Base-by-base conservation (phyloP, 2,888 invertebrate genomes). In the Odontocolon sp. region DNA sequence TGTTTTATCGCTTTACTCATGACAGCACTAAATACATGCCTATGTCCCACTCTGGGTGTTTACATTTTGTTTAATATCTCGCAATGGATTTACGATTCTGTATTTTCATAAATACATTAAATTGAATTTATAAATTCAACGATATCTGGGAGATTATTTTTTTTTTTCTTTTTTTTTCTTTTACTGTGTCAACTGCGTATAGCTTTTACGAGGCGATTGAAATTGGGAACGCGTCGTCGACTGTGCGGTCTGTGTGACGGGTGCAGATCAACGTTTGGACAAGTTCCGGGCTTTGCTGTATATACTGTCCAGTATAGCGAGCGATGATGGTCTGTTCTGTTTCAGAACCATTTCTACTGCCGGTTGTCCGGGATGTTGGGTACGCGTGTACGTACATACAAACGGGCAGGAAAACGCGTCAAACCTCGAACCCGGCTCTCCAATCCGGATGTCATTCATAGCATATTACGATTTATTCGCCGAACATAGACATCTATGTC, bases 391-490 rank as follows among this genome's bases (percentile, higher is more conserved):
- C 50, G 57, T 33, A 59, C 57, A 75, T 38, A 61, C 66, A 52
- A 18, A n/a, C 54, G 45, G 11, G 42, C 42, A 45, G 70, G 70
- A 71, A 76, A 71, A 45, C 40, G 40, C 40, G 56, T 72, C 72
- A 42, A 56, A 63, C 40, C 64, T 40, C 64, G 50, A 21, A 42
- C 59, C 57, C 52, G 28, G 23, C 64, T 61, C 33, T 45, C 11
- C 57, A 64, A 16, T 28, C 52, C 45, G 45, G 47, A 66, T 45
- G 66, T 66, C 59, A 70, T 76, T 66, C 70, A 31, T 64, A 52
- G 26, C 50, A 66, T 70, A 66, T 70, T 59, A 40, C 64, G 59
- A 75, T 75, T 75, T 75, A 76, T 66, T 61, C 36, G 31, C 28
- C 11, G 21, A 61, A 76, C 26, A 38, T 66, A 54, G 11, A 42